These are phyloP conservation scores for Idaea straminata DNA, from an alignment of 2,888 invertebrate species.

Conservation along the genomic window DNA sequence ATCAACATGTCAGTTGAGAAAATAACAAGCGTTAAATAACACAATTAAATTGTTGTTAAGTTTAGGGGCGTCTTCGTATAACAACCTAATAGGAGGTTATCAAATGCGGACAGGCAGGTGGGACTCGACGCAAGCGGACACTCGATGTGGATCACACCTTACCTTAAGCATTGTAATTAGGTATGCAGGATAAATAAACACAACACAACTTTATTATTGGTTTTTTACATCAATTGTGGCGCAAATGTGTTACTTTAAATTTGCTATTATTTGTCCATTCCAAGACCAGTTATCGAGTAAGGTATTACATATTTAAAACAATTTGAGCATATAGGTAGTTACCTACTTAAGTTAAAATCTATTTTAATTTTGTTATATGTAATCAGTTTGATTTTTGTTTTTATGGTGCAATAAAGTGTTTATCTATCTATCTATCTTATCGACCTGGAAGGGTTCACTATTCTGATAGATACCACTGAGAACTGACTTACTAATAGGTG, in stretches of 20 bases:
- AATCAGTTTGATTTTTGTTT: too few species aligned
- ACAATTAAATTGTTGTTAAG: constrained; percentile 68
- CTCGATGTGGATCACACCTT: constrained; percentile 57
- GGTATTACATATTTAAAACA: too few species aligned
- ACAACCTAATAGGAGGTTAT: constrained; percentile 62
- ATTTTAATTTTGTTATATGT: too few species aligned
- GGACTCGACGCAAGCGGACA: constrained; percentile 38
- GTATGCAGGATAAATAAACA: constrained; percentile 62
- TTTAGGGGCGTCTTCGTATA: constrained; percentile 56
- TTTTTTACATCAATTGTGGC: constrained; percentile 35
- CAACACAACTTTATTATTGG: constrained; percentile 33
- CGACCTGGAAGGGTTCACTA: too few species aligned
- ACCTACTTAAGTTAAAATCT: too few species aligned
- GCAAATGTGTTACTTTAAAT: not conserved
- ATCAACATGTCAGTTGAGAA: constrained; percentile 44
- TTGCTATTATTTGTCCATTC: not conserved
- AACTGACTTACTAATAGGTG: too few species aligned
- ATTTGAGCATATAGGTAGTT: too few species aligned
- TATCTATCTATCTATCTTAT: too few species aligned
- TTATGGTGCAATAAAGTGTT: too few species aligned
- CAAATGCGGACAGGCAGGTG: constrained; percentile 57
- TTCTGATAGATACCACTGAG: too few species aligned
- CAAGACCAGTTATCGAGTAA: too few species aligned
- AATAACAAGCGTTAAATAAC: constrained; percentile 65
- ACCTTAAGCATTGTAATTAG: constrained; percentile 56